Base-by-base conservation (phyloP, 2,888 invertebrate species). In the Drosophila parthenogenetica region DNA sequence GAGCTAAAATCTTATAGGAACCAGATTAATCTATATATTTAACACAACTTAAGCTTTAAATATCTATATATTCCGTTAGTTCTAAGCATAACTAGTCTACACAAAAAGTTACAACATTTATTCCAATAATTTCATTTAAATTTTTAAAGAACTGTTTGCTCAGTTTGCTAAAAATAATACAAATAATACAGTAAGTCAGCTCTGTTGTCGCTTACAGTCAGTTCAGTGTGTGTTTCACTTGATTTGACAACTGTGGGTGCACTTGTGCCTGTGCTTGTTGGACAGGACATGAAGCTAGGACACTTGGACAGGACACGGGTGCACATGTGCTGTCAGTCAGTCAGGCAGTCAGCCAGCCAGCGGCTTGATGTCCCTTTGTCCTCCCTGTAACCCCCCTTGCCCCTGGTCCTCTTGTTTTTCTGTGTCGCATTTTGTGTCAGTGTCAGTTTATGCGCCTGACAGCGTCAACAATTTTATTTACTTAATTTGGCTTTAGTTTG, bases 401-500 rank as follows among this genome's bases (percentile, higher is more conserved):
- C 25, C 8, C 8, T 25, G 7, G 35, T 35, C 3, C 35, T 35
- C 13, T 8, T 35, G 11, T 35, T 35, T 8, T 35, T 8, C 35
- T 35, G 39, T 46, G 64, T 72, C 64, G 50, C 62, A 55, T 43
- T 70, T 62, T 71, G 77, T 81, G 85, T 81, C 85, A 81, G 81
- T 74, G 82, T 83, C 79, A 83, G 71, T 87, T 81, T 86, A 77
- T 87, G 84, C 69, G 69, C 57, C 85, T 87, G 82, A 80, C 81
- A 82, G 82, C 79, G 76, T 70, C 81, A 86, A 87, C 82, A 86
- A 86, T 86, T 88, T 88, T 88, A 88, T 87, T 84, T 86, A 88
- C 88, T 87, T 88, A 88, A 86, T 86, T 86, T 86, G 87, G 83
- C 84, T 88, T 86, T 88, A 84, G 87, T 88, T 86, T 86, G 88